These are phyloP conservation scores for Cebidichthys violaceus DNA, from an alignment of 2,113 vertebrate species.

Conservation along the genomic window DNA sequence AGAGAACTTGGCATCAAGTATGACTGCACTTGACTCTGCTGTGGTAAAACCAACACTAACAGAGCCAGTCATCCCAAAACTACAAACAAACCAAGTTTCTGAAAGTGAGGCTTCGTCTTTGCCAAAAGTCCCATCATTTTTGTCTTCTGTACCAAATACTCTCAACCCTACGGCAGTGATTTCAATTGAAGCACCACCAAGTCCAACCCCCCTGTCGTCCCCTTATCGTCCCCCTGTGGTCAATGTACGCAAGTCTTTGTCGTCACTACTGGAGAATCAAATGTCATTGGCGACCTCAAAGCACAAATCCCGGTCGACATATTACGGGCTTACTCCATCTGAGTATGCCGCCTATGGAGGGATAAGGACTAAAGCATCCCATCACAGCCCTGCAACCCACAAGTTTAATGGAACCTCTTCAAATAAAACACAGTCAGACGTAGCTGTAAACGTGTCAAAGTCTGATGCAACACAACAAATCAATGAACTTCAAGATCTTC, in stretches of 20 bases:
- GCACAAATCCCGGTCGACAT: conserved; percentile 76
- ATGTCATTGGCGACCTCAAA: conserved; percentile 67
- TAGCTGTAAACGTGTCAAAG: conserved; percentile 25
- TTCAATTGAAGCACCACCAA: conserved; percentile 33
- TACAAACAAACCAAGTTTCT: conserved; percentile 46
- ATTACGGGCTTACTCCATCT: conserved; percentile 82
- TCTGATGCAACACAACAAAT: conserved; percentile 46
- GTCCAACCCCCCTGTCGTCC: conserved; percentile 29
- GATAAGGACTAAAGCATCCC: conserved; percentile 61
- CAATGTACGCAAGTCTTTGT: conserved; percentile 74
- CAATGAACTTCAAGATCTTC: conserved; percentile 51
- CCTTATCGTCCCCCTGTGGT: conserved; percentile 60
- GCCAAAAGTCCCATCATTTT: conserved; percentile 69
- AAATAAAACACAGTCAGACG: conserved; percentile 41
- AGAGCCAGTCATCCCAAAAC: conserved; percentile 30
- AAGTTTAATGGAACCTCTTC: conserved; percentile 36
- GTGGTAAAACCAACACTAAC: conserved; percentile 41
- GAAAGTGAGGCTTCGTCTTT: conserved; percentile 49
- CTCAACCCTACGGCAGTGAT: conserved; percentile 21
- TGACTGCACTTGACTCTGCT: conserved; percentile 19
- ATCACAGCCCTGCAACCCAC: conserved; percentile 37
- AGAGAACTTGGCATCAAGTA: conserved; percentile 41
- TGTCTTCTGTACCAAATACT: conserved; percentile 40
- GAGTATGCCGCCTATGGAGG: conserved; percentile 81
- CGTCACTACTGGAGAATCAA: conserved; percentile 73